phyloP scores from a whole-genome alignment of 2,888 invertebrate species.

The Clepsis dumicolana region DNA sequence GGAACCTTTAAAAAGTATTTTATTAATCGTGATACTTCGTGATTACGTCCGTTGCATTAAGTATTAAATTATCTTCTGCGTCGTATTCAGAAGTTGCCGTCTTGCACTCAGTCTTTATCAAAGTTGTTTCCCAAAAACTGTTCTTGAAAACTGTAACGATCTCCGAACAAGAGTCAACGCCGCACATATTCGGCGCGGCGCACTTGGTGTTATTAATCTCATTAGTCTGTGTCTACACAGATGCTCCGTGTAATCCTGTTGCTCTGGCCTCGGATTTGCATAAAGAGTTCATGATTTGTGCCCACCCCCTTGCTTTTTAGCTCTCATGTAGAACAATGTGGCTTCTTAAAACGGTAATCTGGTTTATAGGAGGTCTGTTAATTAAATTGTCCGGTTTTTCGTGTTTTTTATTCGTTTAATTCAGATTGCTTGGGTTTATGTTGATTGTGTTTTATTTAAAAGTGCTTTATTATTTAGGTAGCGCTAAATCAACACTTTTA shows the following conservation, averaged over 20 bases:
- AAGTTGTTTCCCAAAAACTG: not conserved
- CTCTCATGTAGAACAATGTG: constrained; percentile 31
- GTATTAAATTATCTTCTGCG: too few relatives aligned
- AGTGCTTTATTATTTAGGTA: not conserved
- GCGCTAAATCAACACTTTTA: too few relatives aligned
- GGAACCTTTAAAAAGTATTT: too few relatives aligned
- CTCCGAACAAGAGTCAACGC: constrained; percentile 3
- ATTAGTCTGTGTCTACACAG: constrained; percentile 74
- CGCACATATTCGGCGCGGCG: constrained; percentile 47
- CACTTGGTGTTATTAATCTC: constrained; percentile 71
- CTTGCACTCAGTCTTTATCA: not conserved
- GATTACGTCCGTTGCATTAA: too few relatives aligned
- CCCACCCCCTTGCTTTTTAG: constrained; percentile 54
- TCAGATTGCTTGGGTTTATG: not conserved
- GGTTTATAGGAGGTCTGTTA: constrained; percentile 26
- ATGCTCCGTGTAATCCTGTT: constrained; percentile 71
- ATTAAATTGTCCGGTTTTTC: constrained; percentile 22
- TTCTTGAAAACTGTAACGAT: constrained; percentile 3
- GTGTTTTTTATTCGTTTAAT: constrained; percentile 17
- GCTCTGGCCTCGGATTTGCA: constrained; percentile 66
- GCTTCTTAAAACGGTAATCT: constrained; percentile 41
- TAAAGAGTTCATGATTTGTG: constrained; percentile 69
- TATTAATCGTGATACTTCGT: too few relatives aligned
- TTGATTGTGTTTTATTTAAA: not conserved
- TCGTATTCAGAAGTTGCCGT: too few relatives aligned